Conservation (phyloP, 1,140 invertebrate genomes). For the Drosophila yakuba region DNA sequence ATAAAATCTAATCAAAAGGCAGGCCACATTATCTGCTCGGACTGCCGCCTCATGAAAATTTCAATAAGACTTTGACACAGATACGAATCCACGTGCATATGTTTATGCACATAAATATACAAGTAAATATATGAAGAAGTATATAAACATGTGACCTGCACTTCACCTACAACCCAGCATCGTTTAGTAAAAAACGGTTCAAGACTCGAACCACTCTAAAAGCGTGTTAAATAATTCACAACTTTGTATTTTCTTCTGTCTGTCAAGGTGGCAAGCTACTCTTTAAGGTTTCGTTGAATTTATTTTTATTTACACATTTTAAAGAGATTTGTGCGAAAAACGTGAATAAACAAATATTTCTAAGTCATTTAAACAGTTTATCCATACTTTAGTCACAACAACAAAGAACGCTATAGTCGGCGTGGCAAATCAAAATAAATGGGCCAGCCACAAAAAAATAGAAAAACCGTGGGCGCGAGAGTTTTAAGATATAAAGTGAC, state of each 20-base stretch:
- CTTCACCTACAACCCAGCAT: slow-evolving; percentile 49
- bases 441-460: too few species aligned
- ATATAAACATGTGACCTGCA: slow-evolving; percentile 35
- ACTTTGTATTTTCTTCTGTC: slow-evolving; percentile 43
- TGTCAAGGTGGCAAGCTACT: slow-evolving; percentile 61
- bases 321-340: neutral
- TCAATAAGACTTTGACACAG: slow-evolving; percentile 61
- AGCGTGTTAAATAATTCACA: slow-evolving; percentile 78
- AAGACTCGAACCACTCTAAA: slow-evolving; percentile 57
- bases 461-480: neutral
- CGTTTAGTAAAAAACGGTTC: slow-evolving; percentile 28
- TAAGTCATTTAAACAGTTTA: too few species aligned
- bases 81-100: slow-evolving; percentile 45
- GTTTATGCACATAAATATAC: slow-evolving; percentile 4
- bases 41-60: slow-evolving; percentile 71
- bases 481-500: too few species aligned
- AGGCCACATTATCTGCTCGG: slow-evolving; percentile 68
- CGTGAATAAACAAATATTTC: neutral
- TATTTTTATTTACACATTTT: slow-evolving; percentile 1
- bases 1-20: slow-evolving; percentile 81
- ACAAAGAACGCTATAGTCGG: too few species aligned
- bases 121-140: slow-evolving; percentile 4
- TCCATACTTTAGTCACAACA: too few species aligned
- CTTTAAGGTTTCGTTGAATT: slow-evolving; percentile 62
- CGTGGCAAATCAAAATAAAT: too few species aligned